Percentiles rank a stretch among this genome's conserved stretches.
phyloP scores from a whole-genome alignment of 2,888 invertebrate species.

The Morpho deidamia region DNA sequence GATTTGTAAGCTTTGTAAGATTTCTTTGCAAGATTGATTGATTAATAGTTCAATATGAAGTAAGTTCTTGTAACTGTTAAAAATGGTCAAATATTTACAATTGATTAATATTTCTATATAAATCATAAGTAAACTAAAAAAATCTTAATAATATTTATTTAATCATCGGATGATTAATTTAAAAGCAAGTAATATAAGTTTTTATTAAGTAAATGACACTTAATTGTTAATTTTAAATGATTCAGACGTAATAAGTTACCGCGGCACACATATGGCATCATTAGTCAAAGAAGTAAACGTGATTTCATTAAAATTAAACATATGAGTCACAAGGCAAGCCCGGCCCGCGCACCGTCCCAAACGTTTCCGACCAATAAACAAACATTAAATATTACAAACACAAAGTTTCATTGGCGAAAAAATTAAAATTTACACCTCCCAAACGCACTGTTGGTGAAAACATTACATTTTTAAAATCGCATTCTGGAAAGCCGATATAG shows the following conservation, averaged over 20 bases:
- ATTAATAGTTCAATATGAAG: no score
- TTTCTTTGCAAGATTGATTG: no score
- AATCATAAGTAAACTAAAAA: no score
- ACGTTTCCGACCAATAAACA: constrained; percentile 61
- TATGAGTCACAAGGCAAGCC: constrained; percentile 40
- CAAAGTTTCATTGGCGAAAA: constrained; percentile 61
- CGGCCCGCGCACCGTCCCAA: constrained; percentile 27
- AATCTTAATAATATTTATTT: no score
- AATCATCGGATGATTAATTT: no score
- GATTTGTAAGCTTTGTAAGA: no score
- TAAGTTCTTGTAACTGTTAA: no score
- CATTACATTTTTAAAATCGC: constrained; percentile 75
- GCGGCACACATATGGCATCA: constrained; percentile 23
- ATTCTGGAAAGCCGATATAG: constrained; percentile 61
- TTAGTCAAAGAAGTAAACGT: constrained; percentile 29
- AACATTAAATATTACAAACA: constrained; percentile 61
- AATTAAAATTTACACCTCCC: constrained; percentile 69
- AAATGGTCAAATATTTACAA: no score
- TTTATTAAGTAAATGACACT: background rate
- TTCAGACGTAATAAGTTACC: constrained; percentile 2
- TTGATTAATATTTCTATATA: no score
- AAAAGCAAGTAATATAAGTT: no score
- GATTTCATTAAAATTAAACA: constrained; percentile 51
- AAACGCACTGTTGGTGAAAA: constrained; percentile 49
- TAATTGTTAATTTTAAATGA: background rate